Evolutionary conservation across 2,113 vertebrate genomes (phyloP).

Genomic region (Stigmatopora argus): DNA sequence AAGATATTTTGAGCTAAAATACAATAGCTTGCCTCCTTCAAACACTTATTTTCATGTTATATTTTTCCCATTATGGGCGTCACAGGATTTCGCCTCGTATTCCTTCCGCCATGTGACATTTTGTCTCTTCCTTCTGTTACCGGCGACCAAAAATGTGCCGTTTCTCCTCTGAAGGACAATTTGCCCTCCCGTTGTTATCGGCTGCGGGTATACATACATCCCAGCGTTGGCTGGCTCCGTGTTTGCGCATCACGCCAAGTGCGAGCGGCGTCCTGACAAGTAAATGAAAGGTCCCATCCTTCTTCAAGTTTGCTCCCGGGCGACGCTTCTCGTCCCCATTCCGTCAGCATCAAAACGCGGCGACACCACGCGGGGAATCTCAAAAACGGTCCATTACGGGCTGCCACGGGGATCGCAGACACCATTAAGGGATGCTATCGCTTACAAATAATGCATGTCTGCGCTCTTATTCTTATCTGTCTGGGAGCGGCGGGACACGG

Average conservation of each 20-base stretch:
- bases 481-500: conserved; percentile 36
- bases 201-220: conserved; percentile 20
- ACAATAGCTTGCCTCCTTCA: not conserved
- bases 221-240: conserved; percentile 36
- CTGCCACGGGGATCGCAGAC: conserved; percentile 63
- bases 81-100: conserved; percentile 4
- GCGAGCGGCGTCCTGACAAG: conserved; percentile 60
- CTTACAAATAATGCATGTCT: conserved; percentile 77
- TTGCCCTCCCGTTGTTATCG: conserved; percentile 44
- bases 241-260: conserved; percentile 58
- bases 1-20: not conserved
- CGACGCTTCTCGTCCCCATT: conserved; percentile 71
- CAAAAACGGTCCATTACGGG: conserved; percentile 71
- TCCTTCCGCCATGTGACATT: conserved; percentile 10
- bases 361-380: conserved; percentile 61
- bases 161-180: conserved; percentile 41
- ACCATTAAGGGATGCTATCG: conserved; percentile 70
- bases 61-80: conserved; percentile 2
- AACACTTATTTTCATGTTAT: not conserved
- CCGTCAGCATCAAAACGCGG: conserved; percentile 69
- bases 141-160: conserved; percentile 26
- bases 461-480: conserved; percentile 58
- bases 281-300: conserved; percentile 66
- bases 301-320: conserved; percentile 68
- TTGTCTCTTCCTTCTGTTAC: conserved; percentile 12